phyloP scores from a whole-genome alignment of 2,797 vertebrate genomes.

The Ataeniobius toweri region DNA sequence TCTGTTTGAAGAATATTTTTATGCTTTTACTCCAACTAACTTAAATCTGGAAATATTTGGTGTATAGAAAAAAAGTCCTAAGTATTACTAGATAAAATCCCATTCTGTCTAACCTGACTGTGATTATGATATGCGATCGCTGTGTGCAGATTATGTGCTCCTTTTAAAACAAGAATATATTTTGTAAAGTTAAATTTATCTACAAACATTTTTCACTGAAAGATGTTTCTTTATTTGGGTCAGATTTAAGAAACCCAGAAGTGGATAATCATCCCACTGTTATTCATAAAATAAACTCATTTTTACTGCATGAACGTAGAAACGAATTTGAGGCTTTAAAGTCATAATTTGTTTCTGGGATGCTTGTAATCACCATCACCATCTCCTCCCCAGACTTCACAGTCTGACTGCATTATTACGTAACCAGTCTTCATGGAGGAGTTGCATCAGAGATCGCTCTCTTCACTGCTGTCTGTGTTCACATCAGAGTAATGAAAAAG shows the following conservation, averaged over 20 bases:
- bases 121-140: background rate
- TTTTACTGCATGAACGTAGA: slow-evolving; percentile 43
- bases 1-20: background rate
- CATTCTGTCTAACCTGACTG: background rate
- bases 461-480: slow-evolving; percentile 2
- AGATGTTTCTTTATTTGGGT: slow-evolving; percentile 26
- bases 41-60: background rate
- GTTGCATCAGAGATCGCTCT: slow-evolving; percentile 17
- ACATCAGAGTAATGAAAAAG: slow-evolving; percentile 5
- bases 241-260: slow-evolving; percentile 27
- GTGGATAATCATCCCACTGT: slow-evolving; percentile 29
- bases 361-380: slow-evolving; percentile 45
- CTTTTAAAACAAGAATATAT: background rate
- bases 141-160: background rate
- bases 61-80: background rate
- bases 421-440: slow-evolving; percentile 30
- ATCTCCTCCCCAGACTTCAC: slow-evolving; percentile 23
- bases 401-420: slow-evolving; percentile 45
- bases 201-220: slow-evolving; percentile 2
- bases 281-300: slow-evolving; percentile 47
- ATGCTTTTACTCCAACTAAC: background rate
- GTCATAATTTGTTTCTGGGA: slow-evolving; percentile 57
- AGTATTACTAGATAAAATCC: background rate
- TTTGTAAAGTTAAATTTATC: background rate
- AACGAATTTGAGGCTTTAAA: slow-evolving; percentile 42